Percentiles rank a stretch among this genome's conserved stretches.
These are phyloP conservation scores for Graptemys geographica DNA, from an alignment of 2,797 vertebrate genomes.

Conservation along the genomic window DNA sequence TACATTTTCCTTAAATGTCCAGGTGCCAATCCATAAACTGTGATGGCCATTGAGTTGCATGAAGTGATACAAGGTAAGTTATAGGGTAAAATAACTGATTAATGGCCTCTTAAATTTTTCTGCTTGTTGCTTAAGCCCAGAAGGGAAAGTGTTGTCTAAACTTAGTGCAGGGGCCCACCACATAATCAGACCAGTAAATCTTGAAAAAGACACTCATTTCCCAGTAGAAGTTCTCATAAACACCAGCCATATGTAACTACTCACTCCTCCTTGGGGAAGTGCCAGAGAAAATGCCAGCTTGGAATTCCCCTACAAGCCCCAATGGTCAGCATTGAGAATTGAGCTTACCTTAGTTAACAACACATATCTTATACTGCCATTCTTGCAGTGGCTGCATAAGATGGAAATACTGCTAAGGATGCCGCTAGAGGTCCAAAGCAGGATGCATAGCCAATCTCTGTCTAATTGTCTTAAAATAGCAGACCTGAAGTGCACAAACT, in stretches of 20 bases:
- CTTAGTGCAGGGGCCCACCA: background rate
- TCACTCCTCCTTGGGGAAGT: background rate
- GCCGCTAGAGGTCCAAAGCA: background rate
- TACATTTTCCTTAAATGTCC: conserved; percentile 34
- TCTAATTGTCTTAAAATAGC: background rate
- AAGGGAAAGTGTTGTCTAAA: background rate
- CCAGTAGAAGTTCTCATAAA: background rate
- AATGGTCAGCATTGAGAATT: background rate
- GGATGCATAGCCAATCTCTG: background rate
- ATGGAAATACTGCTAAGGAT: background rate
- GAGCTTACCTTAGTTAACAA: background rate
- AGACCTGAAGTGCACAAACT: background rate
- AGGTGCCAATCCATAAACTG: background rate
- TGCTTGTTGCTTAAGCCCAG: background rate
- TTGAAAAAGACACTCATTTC: background rate
- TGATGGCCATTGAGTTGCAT: background rate
- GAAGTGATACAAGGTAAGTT: background rate
- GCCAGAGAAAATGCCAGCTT: background rate
- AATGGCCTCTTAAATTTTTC: background rate
- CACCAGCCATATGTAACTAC: background rate
- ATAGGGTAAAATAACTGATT: background rate
- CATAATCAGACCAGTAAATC: background rate
- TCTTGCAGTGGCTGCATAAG: background rate
- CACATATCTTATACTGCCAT: background rate
- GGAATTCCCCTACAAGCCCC: background rate